Evolutionary conservation across 2,888 invertebrate genomes (phyloP).

Genomic region (Lordiphosa andalusiaca): DNA sequence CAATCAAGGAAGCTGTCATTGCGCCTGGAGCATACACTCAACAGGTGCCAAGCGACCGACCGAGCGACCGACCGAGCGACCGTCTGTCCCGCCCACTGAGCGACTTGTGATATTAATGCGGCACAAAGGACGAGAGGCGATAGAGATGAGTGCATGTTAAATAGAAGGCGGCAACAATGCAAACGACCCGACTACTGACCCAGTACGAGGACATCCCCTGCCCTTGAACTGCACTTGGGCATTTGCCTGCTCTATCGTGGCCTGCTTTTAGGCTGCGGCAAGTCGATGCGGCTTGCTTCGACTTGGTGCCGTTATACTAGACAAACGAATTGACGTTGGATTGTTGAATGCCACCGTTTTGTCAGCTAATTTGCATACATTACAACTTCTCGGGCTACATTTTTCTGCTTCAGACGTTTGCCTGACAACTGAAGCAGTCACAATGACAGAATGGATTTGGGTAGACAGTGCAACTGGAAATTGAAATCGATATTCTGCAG

Average conservation of each 20-base stretch:
- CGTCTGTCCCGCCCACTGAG: neutral
- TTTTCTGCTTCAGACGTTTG: conserved; percentile 17
- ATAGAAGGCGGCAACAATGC: conserved; percentile 49
- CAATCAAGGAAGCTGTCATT: conserved; percentile 13
- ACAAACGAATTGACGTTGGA: conserved; percentile 36
- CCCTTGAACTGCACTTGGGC: conserved; percentile 25
- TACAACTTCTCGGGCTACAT: conserved; percentile 15
- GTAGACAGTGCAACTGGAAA: no score
- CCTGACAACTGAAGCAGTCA: conserved; percentile 22
- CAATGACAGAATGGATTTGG: no score
- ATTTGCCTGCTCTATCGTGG: conserved; percentile 3
- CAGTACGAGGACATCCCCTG: conserved; percentile 9
- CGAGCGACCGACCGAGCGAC: neutral
- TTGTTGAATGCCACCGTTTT: conserved; percentile 41
- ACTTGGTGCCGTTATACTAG: conserved; percentile 19
- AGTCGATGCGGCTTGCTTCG: conserved; percentile 34
- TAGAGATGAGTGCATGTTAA: conserved; percentile 57
- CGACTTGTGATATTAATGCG: conserved; percentile 46
- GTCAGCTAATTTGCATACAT: conserved; percentile 65
- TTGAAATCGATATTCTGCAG: no score
- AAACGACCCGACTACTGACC: conserved; percentile 44
- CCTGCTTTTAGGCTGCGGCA: conserved; percentile 52
- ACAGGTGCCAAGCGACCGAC: conserved; percentile 39
- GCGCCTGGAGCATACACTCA: conserved; percentile 30
- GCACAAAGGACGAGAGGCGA: conserved; percentile 31